These are phyloP conservation scores for Germaria angustata DNA, from an alignment of 2,888 invertebrate genomes.

Conservation along the genomic window DNA sequence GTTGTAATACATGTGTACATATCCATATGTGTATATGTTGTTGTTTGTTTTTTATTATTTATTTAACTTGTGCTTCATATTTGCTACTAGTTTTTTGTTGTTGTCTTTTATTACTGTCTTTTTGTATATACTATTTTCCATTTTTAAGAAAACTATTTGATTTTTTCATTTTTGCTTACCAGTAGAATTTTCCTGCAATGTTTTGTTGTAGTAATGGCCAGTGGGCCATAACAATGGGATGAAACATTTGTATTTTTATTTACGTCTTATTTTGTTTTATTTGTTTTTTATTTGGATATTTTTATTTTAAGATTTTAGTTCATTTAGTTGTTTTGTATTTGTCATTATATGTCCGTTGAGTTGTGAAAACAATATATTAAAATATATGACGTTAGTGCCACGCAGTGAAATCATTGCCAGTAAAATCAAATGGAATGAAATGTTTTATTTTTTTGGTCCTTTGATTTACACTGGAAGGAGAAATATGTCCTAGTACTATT, in stretches of 20 bases:
- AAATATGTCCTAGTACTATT: constrained; percentile 23
- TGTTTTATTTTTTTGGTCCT: background rate
- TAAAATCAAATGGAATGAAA: too few species aligned
- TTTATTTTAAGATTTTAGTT: background rate
- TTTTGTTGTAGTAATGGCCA: constrained; percentile 1
- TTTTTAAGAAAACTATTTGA: constrained; percentile 12
- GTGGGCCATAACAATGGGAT: constrained; percentile 28
- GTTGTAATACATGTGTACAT: constrained; percentile 74
- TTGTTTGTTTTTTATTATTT: background rate
- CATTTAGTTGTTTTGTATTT: constrained; percentile 22
- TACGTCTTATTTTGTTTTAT: background rate
- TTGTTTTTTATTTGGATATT: background rate
- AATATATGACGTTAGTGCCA: constrained; percentile 5
- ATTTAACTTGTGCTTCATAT: background rate
- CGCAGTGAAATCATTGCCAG: background rate
- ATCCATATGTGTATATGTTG: background rate
- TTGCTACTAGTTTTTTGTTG: constrained; percentile 19
- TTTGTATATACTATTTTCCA: background rate
- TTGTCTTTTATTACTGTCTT: background rate
- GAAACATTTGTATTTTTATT: background rate
- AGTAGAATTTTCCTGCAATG: background rate
- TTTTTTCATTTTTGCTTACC: constrained; percentile 40
- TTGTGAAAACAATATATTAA: constrained; percentile 52
- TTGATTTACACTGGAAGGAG: background rate
- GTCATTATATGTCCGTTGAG: constrained; percentile 51